phyloP scores from a whole-genome alignment of 1,140 invertebrate genomes.

The Lutraria rhynchaena region DNA sequence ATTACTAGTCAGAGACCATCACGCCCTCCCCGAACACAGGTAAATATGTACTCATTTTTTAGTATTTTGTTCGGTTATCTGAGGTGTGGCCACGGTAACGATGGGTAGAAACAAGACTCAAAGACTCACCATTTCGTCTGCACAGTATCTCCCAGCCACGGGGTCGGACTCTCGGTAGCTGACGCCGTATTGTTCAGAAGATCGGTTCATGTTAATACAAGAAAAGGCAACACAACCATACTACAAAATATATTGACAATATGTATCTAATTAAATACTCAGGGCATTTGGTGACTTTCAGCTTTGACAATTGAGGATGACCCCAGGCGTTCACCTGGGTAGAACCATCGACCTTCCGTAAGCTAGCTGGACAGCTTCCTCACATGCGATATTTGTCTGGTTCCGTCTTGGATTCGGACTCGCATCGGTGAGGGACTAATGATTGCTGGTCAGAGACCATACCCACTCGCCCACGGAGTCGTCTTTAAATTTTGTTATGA shows the following conservation, averaged over 20 bases:
- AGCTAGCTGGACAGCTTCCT: no score
- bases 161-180: conserved; percentile 10
- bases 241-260: background rate
- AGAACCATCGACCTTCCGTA: no score
- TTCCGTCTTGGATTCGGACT: no score
- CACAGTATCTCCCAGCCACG: conserved; percentile 39
- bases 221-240: background rate
- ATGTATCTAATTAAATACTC: no score
- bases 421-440: no score
- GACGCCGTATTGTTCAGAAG: conserved; percentile 11
- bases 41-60: background rate
- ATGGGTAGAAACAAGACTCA: background rate
- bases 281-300: no score
- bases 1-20: background rate
- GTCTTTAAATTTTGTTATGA: no score
- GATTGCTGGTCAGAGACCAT: no score
- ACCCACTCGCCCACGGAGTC: no score
- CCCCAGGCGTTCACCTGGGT: no score
- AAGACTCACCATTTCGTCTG: conserved; percentile 18
- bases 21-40: background rate
- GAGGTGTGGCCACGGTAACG: background rate
- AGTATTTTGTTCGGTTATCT: background rate
- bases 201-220: conserved; percentile 41
- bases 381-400: no score
- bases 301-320: no score